A percentile compares a stretch with the other conserved stretches of the same genome.
Evolutionary conservation across 1,140 invertebrate species (phyloP).

Genomic region (Drosophila nigrodunni): DNA sequence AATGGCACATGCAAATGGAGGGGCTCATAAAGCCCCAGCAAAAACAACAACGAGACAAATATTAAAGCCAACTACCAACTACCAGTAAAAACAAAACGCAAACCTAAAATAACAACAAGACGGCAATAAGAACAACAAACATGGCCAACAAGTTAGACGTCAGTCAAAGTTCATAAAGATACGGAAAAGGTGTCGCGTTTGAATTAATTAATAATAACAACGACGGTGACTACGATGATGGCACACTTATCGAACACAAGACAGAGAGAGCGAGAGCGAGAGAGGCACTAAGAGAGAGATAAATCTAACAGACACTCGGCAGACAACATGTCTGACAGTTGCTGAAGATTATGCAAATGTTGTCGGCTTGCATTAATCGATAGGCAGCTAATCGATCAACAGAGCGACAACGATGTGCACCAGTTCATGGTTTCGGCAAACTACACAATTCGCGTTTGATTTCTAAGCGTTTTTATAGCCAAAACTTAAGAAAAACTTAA

Average conservation of each 20-base stretch:
- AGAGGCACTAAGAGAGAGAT: neutral
- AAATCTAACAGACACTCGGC: conserved; percentile 28
- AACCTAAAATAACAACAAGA: conserved; percentile 26
- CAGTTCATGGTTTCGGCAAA: conserved; percentile 35
- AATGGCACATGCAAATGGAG: conserved; percentile 48
- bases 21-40: conserved; percentile 29
- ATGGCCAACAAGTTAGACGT: conserved; percentile 45
- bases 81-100: conserved; percentile 19
- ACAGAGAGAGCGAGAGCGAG: conserved; percentile 1
- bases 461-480: conserved; percentile 27
- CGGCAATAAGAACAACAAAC: conserved; percentile 24
- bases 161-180: conserved; percentile 66
- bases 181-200: conserved; percentile 74
- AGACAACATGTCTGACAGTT: conserved; percentile 64
- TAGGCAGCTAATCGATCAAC: conserved; percentile 71
- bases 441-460: conserved; percentile 15
- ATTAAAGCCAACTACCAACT: conserved; percentile 23
- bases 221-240: conserved; percentile 9
- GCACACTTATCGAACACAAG: conserved; percentile 30
- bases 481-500: neutral
- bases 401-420: conserved; percentile 37
- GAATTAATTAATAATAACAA: conserved; percentile 76
- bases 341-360: conserved; percentile 71
- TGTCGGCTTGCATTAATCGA: conserved; percentile 56
- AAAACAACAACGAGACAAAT: conserved; percentile 51